These are phyloP conservation scores for Sinopyrophorus schimmeli DNA, from an alignment of 2,888 invertebrate species.

Conservation along the genomic window DNA sequence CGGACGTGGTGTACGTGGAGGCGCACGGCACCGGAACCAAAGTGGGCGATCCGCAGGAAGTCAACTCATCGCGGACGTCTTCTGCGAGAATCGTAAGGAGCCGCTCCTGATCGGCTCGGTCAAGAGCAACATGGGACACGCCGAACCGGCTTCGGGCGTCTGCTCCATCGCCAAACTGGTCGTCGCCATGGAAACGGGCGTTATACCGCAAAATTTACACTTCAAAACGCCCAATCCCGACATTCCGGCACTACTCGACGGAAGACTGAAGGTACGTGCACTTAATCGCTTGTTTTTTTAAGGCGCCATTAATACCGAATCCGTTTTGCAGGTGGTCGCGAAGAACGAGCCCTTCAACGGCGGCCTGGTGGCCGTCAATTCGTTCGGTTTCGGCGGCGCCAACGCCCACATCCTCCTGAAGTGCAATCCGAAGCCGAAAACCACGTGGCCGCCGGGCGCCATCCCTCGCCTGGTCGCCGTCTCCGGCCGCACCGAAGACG, in stretches of 20 bases:
- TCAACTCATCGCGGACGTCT: conserved; percentile 92
- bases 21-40: conserved; percentile 99
- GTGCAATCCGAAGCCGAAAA: conserved; percentile 73
- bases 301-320: neutral
- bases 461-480: conserved; percentile 73
- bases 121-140: conserved; percentile 98
- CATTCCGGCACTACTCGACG: conserved; percentile 88
- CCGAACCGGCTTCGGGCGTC: conserved; percentile 91
- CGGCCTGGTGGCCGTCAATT: conserved; percentile 91
- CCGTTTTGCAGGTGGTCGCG: conserved; percentile 70
- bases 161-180: conserved; percentile 90
- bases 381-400: conserved; percentile 98
- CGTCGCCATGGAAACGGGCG: conserved; percentile 88
- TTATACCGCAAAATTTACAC: conserved; percentile 91
- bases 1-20: conserved; percentile 88
- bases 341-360: conserved; percentile 84
- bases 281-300: no score
- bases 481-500: conserved; percentile 84
- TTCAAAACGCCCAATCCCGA: conserved; percentile 84
- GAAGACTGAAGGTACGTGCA: conserved; percentile 74
- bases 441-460: conserved; percentile 60
- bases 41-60: conserved; percentile 97
- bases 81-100: conserved; percentile 77
- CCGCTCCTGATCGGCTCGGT: conserved; percentile 94
- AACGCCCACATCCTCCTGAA: conserved; percentile 90